These are phyloP conservation scores for Gastrophysa polygoni DNA, from an alignment of 2,888 invertebrate genomes.

Conservation along the genomic window DNA sequence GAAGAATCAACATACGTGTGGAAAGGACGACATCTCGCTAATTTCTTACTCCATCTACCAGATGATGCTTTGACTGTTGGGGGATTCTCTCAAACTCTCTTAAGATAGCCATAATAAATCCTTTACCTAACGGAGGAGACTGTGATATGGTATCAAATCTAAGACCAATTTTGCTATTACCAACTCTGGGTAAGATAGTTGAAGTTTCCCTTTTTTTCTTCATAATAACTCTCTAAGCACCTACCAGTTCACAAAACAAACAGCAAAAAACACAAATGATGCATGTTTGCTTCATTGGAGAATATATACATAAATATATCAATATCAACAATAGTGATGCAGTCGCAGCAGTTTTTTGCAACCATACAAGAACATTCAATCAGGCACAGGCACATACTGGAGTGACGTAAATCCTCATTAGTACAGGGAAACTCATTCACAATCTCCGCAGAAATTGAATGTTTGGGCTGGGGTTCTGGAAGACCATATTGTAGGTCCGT, in stretches of 20 bases:
- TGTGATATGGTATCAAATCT: background rate
- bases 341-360: too few species aligned
- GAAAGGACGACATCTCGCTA: background rate
- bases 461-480: too few species aligned
- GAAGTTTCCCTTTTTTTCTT: background rate
- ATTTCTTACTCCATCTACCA: background rate
- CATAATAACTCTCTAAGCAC: background rate
- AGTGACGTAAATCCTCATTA: too few species aligned
- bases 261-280: background rate
- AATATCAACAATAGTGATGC: too few species aligned
- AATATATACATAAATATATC: too few species aligned
- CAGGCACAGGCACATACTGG: too few species aligned
- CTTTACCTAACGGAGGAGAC: conserved; percentile 3
- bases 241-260: background rate
- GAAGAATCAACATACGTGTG: background rate
- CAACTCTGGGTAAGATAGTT: background rate
- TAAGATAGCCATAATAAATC: background rate
- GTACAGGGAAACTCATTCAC: too few species aligned
- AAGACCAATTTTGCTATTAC: background rate
- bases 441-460: too few species aligned
- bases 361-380: too few species aligned
- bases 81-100: background rate
- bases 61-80: background rate
- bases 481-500: too few species aligned
- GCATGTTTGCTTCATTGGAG: too few species aligned